Base-by-base conservation (phyloP, 2,888 invertebrate species). In the Argyresthia albistria region DNA sequence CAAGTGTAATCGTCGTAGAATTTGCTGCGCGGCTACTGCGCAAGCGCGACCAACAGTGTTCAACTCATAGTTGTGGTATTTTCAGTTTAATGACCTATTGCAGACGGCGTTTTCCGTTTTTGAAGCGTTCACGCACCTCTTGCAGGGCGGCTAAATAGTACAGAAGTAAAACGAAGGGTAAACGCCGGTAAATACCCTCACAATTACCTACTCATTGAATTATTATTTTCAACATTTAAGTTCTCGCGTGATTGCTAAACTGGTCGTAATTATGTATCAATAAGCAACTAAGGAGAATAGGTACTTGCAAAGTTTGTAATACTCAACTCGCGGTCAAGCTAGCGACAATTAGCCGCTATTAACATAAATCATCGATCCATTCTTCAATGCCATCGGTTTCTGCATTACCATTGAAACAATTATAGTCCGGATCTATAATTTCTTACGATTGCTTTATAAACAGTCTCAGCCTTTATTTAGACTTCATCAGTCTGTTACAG, bases 1-100 rank as follows among this genome's bases (percentile, higher is more conserved):
- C 70, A 68, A 60, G 64, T 64, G 67, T 84, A 83, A 84, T 86
- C 83, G 81, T 83, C 73, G 77, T 81, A 77, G 77, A 69, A 76
- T 79, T 79, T 69, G 76, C 74, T 73, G 73, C 69, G 63, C 67
- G 67, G 76, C 81, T 81, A 80, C 83, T 70, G 78, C 76, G 68
- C 68, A 65, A 66, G 64, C 61, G 65, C 63, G 60, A 59, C 60
- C 64, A 63, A 60, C 61, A 64, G 63, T 69, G 69, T 65, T 62
- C 35, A 45, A 51, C 51, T 36, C 42, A 36, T 51, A 45, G 35
- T 50, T 43, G 43, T 43, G 43, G 25, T 50, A 49, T 49, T 49
- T 49, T 14, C 50, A 42, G 42, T 16, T 9, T 42, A 25, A 50
- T 42, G 42, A 50, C 42, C 42, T 3, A 16, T 25, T 50, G 42